Conservation (phyloP, 2,888 invertebrate species). For the Erynnis tages region DNA sequence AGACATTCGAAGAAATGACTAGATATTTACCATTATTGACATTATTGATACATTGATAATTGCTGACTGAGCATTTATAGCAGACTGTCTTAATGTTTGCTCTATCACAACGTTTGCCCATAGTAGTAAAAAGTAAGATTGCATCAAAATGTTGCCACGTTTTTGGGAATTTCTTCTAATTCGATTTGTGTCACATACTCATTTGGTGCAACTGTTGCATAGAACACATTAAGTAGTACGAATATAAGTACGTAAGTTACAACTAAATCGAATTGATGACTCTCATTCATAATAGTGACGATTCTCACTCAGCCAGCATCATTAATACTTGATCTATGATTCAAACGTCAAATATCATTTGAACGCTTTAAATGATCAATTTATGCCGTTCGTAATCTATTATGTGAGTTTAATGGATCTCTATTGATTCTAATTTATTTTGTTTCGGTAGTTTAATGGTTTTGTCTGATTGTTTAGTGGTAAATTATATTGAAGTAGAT, state of each 20-base stretch:
- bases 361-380: constrained; percentile 22
- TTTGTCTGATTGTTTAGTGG: constrained; percentile 6
- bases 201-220: too few species aligned
- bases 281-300: constrained; percentile 11
- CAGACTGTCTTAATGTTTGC: too few species aligned
- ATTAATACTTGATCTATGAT: constrained; percentile 20
- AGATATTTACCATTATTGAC: too few species aligned
- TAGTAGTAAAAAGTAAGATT: too few species aligned
- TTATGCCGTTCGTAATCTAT: constrained; percentile 21
- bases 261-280: constrained; percentile 6
- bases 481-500: too few species aligned
- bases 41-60: too few species aligned
- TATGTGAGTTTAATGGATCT: constrained; percentile 3
- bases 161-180: too few species aligned
- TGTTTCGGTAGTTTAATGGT: neutral
- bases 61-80: too few species aligned
- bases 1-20: neutral
- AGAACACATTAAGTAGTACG: neutral
- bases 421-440: constrained; percentile 22
- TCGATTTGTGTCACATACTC: too few species aligned
- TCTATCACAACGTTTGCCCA: too few species aligned
- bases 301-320: constrained; percentile 3
- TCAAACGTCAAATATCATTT: constrained; percentile 23
- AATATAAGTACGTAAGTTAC: neutral
- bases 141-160: too few species aligned